Conservation (phyloP, 1,140 invertebrate species). For the Globodera rostochiensis region DNA sequence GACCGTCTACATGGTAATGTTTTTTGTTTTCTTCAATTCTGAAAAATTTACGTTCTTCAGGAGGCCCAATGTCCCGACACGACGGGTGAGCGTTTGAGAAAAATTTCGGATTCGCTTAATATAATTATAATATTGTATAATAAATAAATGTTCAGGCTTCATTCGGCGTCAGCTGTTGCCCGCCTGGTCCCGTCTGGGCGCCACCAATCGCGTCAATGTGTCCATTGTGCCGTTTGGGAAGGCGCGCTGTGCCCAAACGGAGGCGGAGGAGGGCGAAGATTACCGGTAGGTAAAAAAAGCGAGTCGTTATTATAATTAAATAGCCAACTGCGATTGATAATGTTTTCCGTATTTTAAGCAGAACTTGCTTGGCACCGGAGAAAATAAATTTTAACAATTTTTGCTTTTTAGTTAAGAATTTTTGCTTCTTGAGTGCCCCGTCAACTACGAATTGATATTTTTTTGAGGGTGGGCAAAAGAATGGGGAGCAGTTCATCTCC, state of each 20-base stretch:
- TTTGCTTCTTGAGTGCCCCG: too few relatives aligned
- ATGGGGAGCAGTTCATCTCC: too few relatives aligned
- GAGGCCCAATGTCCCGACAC: conserved; percentile 65
- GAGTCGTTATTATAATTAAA: too few relatives aligned
- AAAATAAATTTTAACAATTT: not conserved
- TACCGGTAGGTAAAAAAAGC: conserved; percentile 48
- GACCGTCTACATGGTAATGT: conserved; percentile 26
- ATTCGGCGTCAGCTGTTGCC: conserved; percentile 57
- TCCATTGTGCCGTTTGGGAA: conserved; percentile 64
- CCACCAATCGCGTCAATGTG: conserved; percentile 49
- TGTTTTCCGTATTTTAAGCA: too few relatives aligned
- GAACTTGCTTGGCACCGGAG: too few relatives aligned
- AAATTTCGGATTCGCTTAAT: not conserved
- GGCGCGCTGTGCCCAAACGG: conserved; percentile 49
- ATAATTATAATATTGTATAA: not conserved
- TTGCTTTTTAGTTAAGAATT: too few relatives aligned
- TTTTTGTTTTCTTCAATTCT: not conserved
- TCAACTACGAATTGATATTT: too few relatives aligned
- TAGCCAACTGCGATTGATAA: too few relatives aligned
- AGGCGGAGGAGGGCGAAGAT: conserved; percentile 45
- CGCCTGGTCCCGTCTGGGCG: conserved; percentile 52
- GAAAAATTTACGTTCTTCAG: not conserved
- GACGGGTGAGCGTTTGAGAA: conserved; percentile 19
- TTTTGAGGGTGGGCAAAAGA: too few relatives aligned
- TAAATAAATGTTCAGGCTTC: conserved; percentile 37